Evolutionary conservation across 2,113 vertebrate species (phyloP).

Genomic region (Corythaeola cristata): DNA sequence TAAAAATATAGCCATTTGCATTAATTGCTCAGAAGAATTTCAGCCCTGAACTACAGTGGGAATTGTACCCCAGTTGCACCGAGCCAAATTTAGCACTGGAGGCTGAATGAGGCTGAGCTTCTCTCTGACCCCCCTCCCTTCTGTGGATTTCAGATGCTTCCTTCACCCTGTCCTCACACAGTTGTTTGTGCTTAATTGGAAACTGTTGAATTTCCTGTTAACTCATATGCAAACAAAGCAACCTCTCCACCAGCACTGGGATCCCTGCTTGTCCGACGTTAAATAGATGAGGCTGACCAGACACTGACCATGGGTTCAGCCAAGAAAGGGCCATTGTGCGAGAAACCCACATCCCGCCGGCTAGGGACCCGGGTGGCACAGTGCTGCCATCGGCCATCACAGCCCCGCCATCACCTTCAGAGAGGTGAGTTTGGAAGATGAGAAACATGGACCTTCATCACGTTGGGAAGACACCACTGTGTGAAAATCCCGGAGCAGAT

Average conservation of each 20-base stretch:
- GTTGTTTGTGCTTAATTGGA: conserved; percentile 54
- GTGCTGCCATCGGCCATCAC: conserved; percentile 41
- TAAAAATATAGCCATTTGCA: conserved; percentile 24
- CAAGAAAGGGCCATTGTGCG: conserved; percentile 78
- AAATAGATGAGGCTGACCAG: conserved; percentile 62
- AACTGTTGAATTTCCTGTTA: conserved; percentile 54
- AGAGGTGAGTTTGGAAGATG: conserved; percentile 19
- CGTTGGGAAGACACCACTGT: conserved; percentile 13
- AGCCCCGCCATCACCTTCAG: conserved; percentile 33
- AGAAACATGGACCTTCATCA: conserved; percentile 23
- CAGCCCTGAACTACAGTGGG: background rate
- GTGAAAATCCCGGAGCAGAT: conserved; percentile 67
- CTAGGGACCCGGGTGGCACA: background rate
- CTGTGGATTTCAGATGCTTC: conserved; percentile 3
- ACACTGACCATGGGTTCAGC: conserved; percentile 61
- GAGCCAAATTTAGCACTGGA: background rate
- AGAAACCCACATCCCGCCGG: background rate
- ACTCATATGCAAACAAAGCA: conserved; percentile 65
- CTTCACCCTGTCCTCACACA: conserved; percentile 28
- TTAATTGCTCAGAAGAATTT: conserved; percentile 22
- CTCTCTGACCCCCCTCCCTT: background rate
- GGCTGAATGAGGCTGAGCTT: background rate
- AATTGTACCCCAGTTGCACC: background rate
- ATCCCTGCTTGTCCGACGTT: conserved; percentile 53
- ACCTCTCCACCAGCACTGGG: background rate